Conservation (phyloP, 2,113 vertebrate genomes). For the Neoarius graeffei region DNA sequence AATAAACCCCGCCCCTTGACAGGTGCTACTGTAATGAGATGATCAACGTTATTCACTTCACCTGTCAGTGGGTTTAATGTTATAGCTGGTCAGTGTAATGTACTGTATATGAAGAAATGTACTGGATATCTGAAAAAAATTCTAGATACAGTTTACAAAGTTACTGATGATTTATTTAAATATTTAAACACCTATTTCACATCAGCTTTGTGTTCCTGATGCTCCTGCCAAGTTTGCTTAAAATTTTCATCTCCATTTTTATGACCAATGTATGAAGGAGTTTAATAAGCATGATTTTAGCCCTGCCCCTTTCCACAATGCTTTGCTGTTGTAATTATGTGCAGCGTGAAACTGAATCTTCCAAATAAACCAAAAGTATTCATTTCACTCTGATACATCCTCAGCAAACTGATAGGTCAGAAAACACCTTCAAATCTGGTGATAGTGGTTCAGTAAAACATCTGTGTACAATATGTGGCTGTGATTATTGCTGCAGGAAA, state of each 20-base stretch:
- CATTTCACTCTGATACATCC: not conserved
- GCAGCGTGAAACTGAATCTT: not conserved
- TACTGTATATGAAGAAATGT: not conserved
- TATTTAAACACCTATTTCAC: not conserved
- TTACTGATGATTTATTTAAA: not conserved
- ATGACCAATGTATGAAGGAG: not conserved
- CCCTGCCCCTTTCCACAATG: not conserved
- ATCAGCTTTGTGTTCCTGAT: not conserved
- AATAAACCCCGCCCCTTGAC: no score
- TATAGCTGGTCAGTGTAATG: no score
- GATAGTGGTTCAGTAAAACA: conserved; percentile 15
- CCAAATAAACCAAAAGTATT: not conserved
- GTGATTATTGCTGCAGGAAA: conserved; percentile 10
- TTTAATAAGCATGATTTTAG: not conserved
- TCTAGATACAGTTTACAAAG: not conserved
- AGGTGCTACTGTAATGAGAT: no score
- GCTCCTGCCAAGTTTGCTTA: not conserved
- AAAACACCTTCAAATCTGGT: not conserved
- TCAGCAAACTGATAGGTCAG: not conserved
- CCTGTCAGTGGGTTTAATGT: no score
- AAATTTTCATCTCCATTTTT: not conserved
- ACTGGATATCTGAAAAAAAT: not conserved
- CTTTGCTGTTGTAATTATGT: not conserved
- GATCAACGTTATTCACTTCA: no score
- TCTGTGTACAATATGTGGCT: conserved; percentile 14